Conservation (phyloP, 92 coral and sea anemone species). For the Nematostella vectensis region DNA sequence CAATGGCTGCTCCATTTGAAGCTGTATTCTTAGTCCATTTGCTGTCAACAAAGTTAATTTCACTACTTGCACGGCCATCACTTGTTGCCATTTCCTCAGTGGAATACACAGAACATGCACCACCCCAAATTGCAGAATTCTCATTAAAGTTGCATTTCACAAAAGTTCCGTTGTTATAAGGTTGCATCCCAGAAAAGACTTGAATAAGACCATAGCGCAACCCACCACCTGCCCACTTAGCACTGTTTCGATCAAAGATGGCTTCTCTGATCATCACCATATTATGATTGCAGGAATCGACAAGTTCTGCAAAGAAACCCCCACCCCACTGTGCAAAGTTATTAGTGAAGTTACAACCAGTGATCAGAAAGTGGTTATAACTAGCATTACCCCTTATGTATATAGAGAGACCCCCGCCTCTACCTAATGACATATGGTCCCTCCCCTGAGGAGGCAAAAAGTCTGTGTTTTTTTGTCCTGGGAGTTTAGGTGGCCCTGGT, state of each 20-base stretch:
- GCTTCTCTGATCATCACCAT: conserved; percentile 5
- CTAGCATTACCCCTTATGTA: conserved; percentile 44
- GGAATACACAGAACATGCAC: conserved; percentile 27
- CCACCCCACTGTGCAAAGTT: conserved; percentile 45
- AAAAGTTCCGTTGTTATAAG: conserved; percentile 28
- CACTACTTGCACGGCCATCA: conserved; percentile 28
- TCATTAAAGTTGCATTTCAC: conserved; percentile 6
- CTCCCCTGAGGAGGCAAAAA: conserved; percentile 28
- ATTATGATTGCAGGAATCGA: conserved; percentile 31
- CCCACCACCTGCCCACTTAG: conserved; percentile 42
- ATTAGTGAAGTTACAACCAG: conserved; percentile 14
- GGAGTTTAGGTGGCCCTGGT: conserved; percentile 27
- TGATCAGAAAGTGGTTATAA: conserved; percentile 17
- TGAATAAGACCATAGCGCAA: conserved; percentile 38
- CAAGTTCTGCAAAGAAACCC: conserved; percentile 40
- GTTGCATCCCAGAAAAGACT: conserved; percentile 18
- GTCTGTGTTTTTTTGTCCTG: conserved; percentile 24
- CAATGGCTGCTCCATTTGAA: conserved; percentile 43
- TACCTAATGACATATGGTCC: conserved; percentile 36
- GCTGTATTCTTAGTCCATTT: conserved; percentile 35
- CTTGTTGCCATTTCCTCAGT: conserved; percentile 21
- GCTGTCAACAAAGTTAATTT: conserved; percentile 14
- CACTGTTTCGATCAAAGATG: conserved; percentile 20
- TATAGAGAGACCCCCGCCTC: conserved; percentile 38
- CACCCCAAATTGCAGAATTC: conserved; percentile 44